These are phyloP conservation scores for Lasius platythorax DNA, from an alignment of 2,888 invertebrate species.

Conservation along the genomic window DNA sequence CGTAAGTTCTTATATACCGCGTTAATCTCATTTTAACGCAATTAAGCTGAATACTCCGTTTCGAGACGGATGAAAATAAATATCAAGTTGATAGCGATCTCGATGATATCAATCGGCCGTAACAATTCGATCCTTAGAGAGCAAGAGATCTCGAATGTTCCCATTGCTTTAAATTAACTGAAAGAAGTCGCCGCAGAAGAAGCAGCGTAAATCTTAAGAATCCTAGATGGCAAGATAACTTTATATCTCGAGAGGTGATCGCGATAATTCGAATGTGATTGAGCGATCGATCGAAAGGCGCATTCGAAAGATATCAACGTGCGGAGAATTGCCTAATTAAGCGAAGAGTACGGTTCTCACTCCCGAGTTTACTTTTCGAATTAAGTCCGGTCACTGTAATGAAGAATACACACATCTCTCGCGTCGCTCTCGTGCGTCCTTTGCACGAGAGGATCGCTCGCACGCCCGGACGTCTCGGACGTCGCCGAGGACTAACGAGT, in stretches of 20 bases:
- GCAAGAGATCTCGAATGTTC: constrained; percentile 69
- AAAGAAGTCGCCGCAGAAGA: constrained; percentile 48
- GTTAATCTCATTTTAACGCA: constrained; percentile 73
- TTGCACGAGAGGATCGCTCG: not conserved
- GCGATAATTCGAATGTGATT: constrained; percentile 81
- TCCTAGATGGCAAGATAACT: constrained; percentile 83
- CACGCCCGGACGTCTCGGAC: not conserved
- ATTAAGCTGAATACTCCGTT: constrained; percentile 72
- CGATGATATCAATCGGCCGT: constrained; percentile 80
- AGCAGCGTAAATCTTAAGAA: constrained; percentile 76
- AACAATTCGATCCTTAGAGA: constrained; percentile 75
- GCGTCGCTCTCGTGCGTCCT: not conserved
- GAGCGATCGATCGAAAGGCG: constrained; percentile 78
- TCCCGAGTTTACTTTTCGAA: not conserved
- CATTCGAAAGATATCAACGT: constrained; percentile 73
- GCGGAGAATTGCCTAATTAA: constrained; percentile 74
- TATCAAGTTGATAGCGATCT: constrained; percentile 80
- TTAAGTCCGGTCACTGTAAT: constrained; percentile 19
- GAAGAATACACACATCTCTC: constrained; percentile 4
- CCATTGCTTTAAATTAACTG: constrained; percentile 71
- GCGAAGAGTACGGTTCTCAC: constrained; percentile 24
- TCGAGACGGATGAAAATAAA: constrained; percentile 76
- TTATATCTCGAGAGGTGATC: constrained; percentile 83
- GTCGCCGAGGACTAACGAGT: constrained; percentile 45
- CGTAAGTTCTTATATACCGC: not conserved